These are phyloP conservation scores for Porites evermanni DNA, from an alignment of 92 coral and sea anemone species.

Conservation along the genomic window DNA sequence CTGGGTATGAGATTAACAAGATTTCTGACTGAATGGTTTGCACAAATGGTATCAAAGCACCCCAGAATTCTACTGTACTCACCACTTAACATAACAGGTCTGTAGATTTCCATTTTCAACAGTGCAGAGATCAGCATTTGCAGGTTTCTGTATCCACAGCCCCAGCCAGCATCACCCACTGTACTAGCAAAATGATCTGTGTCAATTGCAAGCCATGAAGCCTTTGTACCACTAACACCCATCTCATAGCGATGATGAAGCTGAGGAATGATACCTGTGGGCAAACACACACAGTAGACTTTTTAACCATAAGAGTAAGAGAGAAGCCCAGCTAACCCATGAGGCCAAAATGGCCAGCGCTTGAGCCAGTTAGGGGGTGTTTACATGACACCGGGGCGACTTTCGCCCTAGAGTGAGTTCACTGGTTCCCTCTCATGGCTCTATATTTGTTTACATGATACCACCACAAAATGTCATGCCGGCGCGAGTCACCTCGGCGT, in stretches of 20 bases:
- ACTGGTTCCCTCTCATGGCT: too few species aligned
- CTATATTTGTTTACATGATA: too few species aligned
- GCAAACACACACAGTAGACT: background rate
- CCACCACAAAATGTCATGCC: too few species aligned
- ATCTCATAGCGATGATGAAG: constrained; percentile 82
- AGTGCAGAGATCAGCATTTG: constrained; percentile 95
- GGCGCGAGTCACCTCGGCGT: too few species aligned
- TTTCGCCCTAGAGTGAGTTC: too few species aligned
- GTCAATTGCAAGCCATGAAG: constrained; percentile 81
- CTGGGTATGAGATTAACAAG: too few species aligned
- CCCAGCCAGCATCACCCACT: constrained; percentile 99
- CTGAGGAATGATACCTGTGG: constrained; percentile 82
- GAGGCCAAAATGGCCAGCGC: too few species aligned
- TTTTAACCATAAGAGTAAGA: background rate
- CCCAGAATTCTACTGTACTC: constrained; percentile 10
- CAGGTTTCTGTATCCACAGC: constrained; percentile 96
- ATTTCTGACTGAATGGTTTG: too few species aligned
- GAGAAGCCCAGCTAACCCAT: too few species aligned
- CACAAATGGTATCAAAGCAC: too few species aligned
- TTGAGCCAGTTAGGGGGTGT: too few species aligned
- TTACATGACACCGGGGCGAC: too few species aligned
- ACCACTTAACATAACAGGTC: constrained; percentile 80
- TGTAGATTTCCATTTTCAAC: constrained; percentile 78
- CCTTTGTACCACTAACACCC: constrained; percentile 87
- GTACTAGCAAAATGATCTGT: constrained; percentile 96